Percentiles rank a stretch among this genome's conserved stretches.
Conservation (phyloP, 2,888 invertebrate genomes). For the Sinopyrophorus schimmeli region DNA sequence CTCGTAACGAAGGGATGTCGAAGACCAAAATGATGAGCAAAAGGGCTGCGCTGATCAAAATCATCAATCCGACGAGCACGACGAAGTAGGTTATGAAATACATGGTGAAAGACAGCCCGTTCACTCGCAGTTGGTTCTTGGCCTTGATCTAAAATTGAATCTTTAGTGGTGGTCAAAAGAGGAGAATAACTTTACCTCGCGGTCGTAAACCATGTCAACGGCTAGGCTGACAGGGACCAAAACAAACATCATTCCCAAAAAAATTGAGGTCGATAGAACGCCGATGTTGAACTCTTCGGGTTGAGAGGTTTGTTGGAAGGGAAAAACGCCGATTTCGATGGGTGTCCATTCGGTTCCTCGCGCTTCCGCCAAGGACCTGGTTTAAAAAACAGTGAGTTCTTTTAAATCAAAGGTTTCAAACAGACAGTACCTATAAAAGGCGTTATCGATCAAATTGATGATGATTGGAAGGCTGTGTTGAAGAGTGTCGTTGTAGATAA, state of each 20-base stretch:
- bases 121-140: conserved; percentile 79
- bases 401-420: not conserved
- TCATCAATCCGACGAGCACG: conserved; percentile 70
- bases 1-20: conserved; percentile 70
- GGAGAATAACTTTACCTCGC: conserved; percentile 73
- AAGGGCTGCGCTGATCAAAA: conserved; percentile 67
- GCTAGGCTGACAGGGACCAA: conserved; percentile 77
- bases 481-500: conserved; percentile 78
- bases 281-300: conserved; percentile 73
- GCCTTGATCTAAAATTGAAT: conserved; percentile 69
- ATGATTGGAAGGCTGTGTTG: conserved; percentile 78
- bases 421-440: conserved; percentile 64
- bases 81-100: conserved; percentile 77
- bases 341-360: conserved; percentile 54
- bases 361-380: too few relatives aligned
- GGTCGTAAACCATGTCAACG: conserved; percentile 79
- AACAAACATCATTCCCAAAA: conserved; percentile 81
- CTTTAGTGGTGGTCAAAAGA: conserved; percentile 1
- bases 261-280: conserved; percentile 72
- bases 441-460: conserved; percentile 72
- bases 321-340: conserved; percentile 68
- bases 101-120: conserved; percentile 75
- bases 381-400: conserved; percentile 4
- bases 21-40: conserved; percentile 68
- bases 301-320: conserved; percentile 74